These are phyloP conservation scores for Aphelocoma coerulescens DNA, from an alignment of 2,113 vertebrate genomes.

Conservation along the genomic window DNA sequence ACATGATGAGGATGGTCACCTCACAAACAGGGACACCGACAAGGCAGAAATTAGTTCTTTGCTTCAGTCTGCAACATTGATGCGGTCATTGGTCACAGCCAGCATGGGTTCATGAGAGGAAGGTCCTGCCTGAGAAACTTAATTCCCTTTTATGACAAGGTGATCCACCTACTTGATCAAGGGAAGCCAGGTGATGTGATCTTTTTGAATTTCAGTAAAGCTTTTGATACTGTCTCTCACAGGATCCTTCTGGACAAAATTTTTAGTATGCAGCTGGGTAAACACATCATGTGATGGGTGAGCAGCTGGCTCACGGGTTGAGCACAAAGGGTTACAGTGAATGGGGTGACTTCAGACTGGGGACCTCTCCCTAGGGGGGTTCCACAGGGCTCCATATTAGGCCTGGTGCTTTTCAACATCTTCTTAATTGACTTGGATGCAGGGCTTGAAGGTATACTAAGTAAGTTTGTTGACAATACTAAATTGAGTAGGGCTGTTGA, in stretches of 20 bases:
- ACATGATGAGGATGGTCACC: not conserved
- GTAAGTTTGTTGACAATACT: not conserved
- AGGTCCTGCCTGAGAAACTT: not conserved
- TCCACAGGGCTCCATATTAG: not conserved
- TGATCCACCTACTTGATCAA: not conserved
- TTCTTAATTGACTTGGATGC: not conserved
- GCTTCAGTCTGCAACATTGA: fast-evolving
- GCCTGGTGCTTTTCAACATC: not conserved
- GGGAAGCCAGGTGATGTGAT: not conserved
- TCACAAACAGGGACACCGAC: not conserved
- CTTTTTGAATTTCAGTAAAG: not conserved
- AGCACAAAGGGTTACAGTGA: not conserved
- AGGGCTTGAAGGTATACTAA: not conserved
- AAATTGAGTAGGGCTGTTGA: not conserved
- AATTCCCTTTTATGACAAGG: not conserved
- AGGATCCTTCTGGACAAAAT: not conserved
- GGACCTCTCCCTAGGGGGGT: too few relatives aligned
- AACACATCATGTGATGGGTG: not conserved
- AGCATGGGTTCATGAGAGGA: not conserved
- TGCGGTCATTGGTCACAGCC: fast-evolving
- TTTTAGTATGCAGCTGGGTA: not conserved
- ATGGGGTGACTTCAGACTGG: not conserved
- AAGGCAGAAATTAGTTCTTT: not conserved
- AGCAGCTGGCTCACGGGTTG: not conserved
- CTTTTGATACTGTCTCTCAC: not conserved